Percentiles rank a stretch among this genome's conserved stretches.
Evolutionary conservation across 2,888 invertebrate species (phyloP).

Genomic region (Spodoptera littoralis): DNA sequence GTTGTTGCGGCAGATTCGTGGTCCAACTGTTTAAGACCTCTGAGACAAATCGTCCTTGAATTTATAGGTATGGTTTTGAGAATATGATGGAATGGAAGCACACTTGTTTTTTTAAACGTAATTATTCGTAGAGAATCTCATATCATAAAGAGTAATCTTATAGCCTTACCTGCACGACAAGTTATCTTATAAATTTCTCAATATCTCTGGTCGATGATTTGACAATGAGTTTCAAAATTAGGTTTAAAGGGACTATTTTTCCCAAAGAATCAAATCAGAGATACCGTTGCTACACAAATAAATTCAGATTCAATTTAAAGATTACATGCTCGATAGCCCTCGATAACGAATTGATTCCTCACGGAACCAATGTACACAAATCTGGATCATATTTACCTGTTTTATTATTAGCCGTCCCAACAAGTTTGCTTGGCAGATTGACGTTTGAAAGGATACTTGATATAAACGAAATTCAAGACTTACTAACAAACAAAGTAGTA

Average conservation of each 20-base stretch:
- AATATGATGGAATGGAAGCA: not conserved
- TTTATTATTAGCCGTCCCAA: constrained; percentile 15
- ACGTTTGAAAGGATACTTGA: constrained; percentile 36
- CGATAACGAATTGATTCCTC: not conserved
- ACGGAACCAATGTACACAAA: constrained; percentile 7
- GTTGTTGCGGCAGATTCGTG: constrained; percentile 3
- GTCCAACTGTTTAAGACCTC: constrained; percentile 1
- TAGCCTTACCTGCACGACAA: too few species aligned
- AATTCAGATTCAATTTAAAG: not conserved
- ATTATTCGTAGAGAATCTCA: too few species aligned
- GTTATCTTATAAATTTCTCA: too few species aligned
- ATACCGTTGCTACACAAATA: not conserved
- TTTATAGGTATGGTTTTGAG: too few species aligned
- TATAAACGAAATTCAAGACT: constrained; percentile 24
- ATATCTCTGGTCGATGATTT: too few species aligned
- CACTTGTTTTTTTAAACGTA: not conserved
- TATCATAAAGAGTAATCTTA: too few species aligned
- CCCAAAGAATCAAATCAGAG: too few species aligned
- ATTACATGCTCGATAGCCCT: not conserved
- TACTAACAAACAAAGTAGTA: not conserved
- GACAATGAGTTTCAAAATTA: too few species aligned
- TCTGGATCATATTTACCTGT: constrained; percentile 2
- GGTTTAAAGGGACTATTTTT: too few species aligned
- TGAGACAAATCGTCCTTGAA: constrained; percentile 1
- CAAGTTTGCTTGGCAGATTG: constrained; percentile 30